phyloP scores from a whole-genome alignment of 2,888 invertebrate genomes.

The Digitonthophagus gazella region DNA sequence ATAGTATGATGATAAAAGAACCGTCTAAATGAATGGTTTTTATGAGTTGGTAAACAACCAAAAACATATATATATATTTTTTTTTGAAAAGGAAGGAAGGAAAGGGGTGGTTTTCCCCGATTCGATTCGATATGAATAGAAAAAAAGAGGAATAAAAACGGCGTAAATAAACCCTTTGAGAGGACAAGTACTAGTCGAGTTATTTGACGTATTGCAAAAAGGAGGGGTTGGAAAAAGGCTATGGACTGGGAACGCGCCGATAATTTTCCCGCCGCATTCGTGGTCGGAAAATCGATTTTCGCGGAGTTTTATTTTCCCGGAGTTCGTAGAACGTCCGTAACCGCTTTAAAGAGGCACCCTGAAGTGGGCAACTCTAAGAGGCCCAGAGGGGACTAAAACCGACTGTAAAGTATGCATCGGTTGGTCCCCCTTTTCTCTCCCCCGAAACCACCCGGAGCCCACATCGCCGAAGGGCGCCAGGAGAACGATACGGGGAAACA shows the following conservation, averaged over 20 bases:
- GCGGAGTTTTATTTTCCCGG: neutral
- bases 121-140: neutral
- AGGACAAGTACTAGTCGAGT: neutral
- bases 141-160: neutral
- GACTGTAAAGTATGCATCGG: conserved; percentile 14
- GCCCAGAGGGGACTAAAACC: neutral
- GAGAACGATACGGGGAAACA: neutral
- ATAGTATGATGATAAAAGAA: too few species aligned
- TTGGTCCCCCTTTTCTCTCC: neutral
- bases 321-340: neutral
- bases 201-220: neutral
- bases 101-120: neutral
- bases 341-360: conserved; percentile 11
- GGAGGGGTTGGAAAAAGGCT: neutral
- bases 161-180: neutral
- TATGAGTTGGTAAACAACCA: too few species aligned
- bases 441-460: neutral
- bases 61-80: too few species aligned
- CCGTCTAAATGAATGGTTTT: too few species aligned
- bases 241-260: neutral
- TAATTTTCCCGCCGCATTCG: neutral
- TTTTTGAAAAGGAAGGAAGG: too few species aligned
- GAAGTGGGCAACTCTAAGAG: conserved; percentile 13
- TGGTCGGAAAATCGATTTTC: neutral
- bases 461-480: neutral